Evolutionary conservation across 2,113 vertebrate genomes (phyloP).

Genomic region (Micromys minutus): DNA sequence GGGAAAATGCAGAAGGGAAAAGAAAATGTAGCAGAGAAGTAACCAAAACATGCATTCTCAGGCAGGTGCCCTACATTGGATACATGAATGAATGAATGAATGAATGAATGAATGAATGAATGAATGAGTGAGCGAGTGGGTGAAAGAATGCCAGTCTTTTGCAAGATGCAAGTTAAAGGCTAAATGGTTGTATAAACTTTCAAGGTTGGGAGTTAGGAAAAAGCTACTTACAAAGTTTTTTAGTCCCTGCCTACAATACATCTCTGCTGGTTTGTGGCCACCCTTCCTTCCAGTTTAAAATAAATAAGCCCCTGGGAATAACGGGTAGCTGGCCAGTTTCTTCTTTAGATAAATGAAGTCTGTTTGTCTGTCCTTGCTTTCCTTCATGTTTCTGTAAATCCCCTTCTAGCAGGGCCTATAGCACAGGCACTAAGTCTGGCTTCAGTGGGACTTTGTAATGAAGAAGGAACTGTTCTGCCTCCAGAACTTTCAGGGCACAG

Average conservation of each 20-base stretch:
- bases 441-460: not conserved
- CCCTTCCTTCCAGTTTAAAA: constrained; percentile 9
- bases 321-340: not conserved
- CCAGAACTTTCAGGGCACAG: not conserved
- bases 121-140: not conserved
- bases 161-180: constrained; percentile 16
- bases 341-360: not conserved
- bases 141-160: not conserved
- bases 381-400: constrained; percentile 25
- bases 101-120: not conserved
- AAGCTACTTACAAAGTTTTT: not conserved
- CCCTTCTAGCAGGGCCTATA: constrained; percentile 21
- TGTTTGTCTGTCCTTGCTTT: not conserved
- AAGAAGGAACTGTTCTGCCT: not conserved
- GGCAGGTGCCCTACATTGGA: not conserved
- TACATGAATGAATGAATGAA: not conserved
- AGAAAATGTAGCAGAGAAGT: not conserved
- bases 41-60: not conserved
- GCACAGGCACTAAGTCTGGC: not conserved
- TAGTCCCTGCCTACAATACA: not conserved
- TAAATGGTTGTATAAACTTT: not conserved
- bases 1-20: not conserved
- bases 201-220: not conserved
- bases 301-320: not conserved
- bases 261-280: not conserved